Evolutionary conservation across 1,140 invertebrate species (phyloP).

Genomic region (Orchestia grillus): DNA sequence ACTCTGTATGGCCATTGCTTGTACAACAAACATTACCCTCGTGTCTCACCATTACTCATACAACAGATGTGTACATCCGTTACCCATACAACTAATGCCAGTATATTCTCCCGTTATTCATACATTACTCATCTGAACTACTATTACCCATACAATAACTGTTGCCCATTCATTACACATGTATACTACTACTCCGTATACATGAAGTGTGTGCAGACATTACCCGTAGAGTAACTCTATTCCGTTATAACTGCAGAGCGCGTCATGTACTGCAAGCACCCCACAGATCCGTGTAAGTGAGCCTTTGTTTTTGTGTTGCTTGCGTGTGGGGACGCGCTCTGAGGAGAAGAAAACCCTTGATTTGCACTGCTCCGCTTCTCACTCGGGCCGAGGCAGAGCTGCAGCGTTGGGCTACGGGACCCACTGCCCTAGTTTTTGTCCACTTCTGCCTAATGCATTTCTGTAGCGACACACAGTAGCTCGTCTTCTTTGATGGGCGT

Average conservation of each 20-base stretch:
- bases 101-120: too few species aligned
- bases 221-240: background rate
- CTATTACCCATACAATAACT: background rate
- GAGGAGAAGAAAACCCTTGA: background rate
- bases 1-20: too few species aligned
- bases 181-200: background rate
- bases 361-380: background rate
- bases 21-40: background rate
- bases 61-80: too few species aligned
- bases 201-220: background rate
- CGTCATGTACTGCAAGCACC: conserved; percentile 32
- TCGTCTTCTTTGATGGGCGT: background rate
- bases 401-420: background rate
- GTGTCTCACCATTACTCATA: background rate
- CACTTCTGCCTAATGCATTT: too few species aligned
- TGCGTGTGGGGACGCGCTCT: background rate
- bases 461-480: background rate
- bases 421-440: too few species aligned
- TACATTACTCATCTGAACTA: too few species aligned
- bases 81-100: too few species aligned
- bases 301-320: background rate
- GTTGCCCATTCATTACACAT: background rate
- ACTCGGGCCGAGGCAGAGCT: background rate
- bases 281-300: conserved; percentile 39
- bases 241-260: conserved; percentile 2